A percentile compares a stretch with the other conserved stretches of the same genome.
Conservation (phyloP, 2,797 vertebrate genomes). For the Echeneis naucrates region DNA sequence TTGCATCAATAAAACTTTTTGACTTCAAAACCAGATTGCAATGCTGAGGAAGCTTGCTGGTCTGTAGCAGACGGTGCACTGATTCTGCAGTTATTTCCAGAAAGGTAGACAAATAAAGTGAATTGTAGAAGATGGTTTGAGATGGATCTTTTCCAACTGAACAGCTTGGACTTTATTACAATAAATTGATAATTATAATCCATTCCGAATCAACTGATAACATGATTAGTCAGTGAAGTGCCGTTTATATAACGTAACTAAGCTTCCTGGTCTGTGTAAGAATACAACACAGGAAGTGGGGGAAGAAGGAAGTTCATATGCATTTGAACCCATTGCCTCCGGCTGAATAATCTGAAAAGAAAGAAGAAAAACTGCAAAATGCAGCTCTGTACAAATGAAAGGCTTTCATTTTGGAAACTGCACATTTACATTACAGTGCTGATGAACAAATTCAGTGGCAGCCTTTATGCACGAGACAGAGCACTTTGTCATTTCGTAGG, state of each 20-base stretch:
- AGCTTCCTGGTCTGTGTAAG: conserved; percentile 36
- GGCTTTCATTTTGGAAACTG: neutral
- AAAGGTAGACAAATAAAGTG: neutral
- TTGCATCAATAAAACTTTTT: conserved; percentile 23
- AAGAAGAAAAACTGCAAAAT: neutral
- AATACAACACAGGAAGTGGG: conserved; percentile 80
- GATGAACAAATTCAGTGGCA: neutral
- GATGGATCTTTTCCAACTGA: neutral
- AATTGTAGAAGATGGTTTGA: neutral
- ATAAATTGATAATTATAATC: too few relatives aligned
- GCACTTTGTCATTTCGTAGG: neutral
- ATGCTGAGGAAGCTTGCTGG: neutral
- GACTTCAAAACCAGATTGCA: conserved; percentile 3
- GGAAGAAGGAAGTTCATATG: conserved; percentile 60
- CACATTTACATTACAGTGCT: neutral
- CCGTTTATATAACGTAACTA: conserved; percentile 19
- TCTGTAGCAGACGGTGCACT: neutral
- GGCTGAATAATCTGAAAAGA: conserved; percentile 7
- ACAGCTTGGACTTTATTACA: neutral
- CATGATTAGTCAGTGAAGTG: neutral
- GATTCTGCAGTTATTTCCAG: conserved; percentile 10
- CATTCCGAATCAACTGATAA: neutral
- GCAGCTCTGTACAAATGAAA: neutral
- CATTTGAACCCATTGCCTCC: conserved; percentile 2
- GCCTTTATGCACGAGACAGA: neutral